Conservation (phyloP, 2,797 vertebrate species). For the Hydrocynus forskahlii region DNA sequence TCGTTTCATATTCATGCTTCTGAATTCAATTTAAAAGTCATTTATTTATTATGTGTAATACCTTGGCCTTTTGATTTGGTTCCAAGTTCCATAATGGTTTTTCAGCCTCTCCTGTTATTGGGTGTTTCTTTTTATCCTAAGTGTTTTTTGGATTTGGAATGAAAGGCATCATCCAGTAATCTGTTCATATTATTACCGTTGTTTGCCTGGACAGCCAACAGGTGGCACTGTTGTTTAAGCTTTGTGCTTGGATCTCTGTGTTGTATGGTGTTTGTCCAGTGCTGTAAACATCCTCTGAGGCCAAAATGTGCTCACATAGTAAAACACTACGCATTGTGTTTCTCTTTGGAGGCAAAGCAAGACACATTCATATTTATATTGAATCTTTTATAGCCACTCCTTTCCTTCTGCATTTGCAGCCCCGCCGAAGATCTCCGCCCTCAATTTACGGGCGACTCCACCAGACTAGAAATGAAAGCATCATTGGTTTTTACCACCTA, state of each 20-base stretch:
- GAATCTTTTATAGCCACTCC: not conserved
- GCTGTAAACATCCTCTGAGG: not conserved
- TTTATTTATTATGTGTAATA: conserved; percentile 12
- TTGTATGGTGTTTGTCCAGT: too few species aligned
- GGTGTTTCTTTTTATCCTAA: not conserved
- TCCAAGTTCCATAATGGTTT: not conserved
- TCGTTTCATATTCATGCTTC: conserved; percentile 1
- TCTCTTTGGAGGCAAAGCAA: not conserved
- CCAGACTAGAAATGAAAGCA: conserved; percentile 2
- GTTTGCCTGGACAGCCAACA: conserved; percentile 43
- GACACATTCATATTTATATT: not conserved
- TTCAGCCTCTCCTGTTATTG: not conserved
- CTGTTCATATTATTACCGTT: conserved; percentile 2
- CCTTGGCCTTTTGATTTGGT: not conserved
- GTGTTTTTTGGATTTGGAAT: not conserved
- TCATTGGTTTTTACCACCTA: not conserved
- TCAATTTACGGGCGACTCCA: not conserved
- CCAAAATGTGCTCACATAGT: not conserved
- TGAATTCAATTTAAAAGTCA: conserved; percentile 16
- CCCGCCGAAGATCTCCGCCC: not conserved
- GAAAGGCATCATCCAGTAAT: not conserved
- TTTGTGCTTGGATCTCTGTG: not conserved
- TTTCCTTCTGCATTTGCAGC: not conserved
- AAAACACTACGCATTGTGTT: not conserved
- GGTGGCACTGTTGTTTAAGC: conserved; percentile 58